Conservation (phyloP, 2,113 vertebrate genomes). For the Acrocephalus kingi region DNA sequence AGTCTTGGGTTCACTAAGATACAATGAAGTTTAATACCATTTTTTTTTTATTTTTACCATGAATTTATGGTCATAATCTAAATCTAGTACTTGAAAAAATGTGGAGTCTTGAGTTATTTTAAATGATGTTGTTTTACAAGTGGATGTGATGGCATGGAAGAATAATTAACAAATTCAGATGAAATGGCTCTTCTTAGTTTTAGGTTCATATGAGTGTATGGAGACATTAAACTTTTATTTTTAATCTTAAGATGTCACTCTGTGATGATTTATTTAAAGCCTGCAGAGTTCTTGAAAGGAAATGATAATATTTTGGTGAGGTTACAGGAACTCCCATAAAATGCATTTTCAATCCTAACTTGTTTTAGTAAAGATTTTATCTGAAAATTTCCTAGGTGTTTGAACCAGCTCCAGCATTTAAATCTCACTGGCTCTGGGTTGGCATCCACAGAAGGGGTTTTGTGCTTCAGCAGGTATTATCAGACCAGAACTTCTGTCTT, state of each 20-base stretch:
- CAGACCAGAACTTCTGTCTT: constrained; percentile 58
- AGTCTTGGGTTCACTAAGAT: background rate
- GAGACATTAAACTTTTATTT: background rate
- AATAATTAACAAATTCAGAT: background rate
- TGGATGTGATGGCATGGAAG: background rate
- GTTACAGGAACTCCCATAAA: constrained; percentile 44
- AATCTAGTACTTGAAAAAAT: background rate
- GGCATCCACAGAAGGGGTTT: constrained; percentile 16
- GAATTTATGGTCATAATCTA: background rate
- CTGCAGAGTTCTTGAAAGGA: constrained; percentile 13
- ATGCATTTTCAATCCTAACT: constrained; percentile 26
- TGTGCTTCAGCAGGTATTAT: constrained; percentile 61
- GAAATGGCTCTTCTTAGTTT: background rate
- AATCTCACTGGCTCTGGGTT: constrained; percentile 19
- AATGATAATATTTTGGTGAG: constrained; percentile 30
- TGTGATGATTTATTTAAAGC: background rate
- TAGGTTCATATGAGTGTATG: background rate
- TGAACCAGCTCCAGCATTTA: constrained; percentile 52
- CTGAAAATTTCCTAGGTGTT: constrained; percentile 54
- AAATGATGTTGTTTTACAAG: background rate
- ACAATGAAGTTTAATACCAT: background rate
- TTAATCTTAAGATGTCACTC: background rate
- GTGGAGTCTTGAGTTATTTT: background rate
- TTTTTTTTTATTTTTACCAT: background rate
- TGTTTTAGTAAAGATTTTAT: constrained; percentile 57